Evolutionary conservation across 2,797 vertebrate genomes (phyloP), one percentile per base, ranked within the genome.

Genomic region (Gymnodraco acuticeps): DNA sequence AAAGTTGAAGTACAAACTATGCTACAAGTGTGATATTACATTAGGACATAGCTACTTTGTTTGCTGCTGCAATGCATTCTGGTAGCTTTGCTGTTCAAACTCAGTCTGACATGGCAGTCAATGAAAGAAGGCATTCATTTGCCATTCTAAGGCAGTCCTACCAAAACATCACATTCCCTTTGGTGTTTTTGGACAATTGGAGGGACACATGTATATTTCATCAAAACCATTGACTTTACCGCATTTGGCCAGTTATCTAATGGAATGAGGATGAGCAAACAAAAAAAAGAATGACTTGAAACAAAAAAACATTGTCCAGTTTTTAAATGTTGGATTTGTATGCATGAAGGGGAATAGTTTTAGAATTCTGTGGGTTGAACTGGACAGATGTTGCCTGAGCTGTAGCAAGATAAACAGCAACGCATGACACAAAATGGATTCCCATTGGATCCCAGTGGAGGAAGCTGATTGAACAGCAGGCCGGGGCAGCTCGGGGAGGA

Each of bases 401-500:
- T 62, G 69, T 38, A 38, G 62, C 9, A 3, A 42, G 45, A 58
- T 50, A 64, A 81, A 76, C 66, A 65, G 51, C 76, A 74, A 81
- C 78, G 64, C 43, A 73, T 46, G 9, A 70, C 60, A 79, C 83
- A 87, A 86, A 88, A 87, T 87, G 83, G 83, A 84, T 83, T 55
- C 80, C 43, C 60, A 16, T 31, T 45, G 19, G 20, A 59, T 78
- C 85, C 81, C 64, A 48, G 68, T 0, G 41, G 77, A 66, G 66
- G 83, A 61, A 17, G 75, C 66, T 51, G 77, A 73, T 66, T 72
- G 83, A 87, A 82, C 84, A 89, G 89, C 87, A 64, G 87, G 82
- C 69, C 38, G 4, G 73, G 82, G 33, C 84, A 79, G 84, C 64
- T 27, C 65, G 43, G 43, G 80, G 75, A 70, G 81, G 81, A 68